Percentiles rank a stretch among this genome's conserved stretches.
phyloP scores from a whole-genome alignment of 2,113 vertebrate genomes.

The Anseranas semipalmata region DNA sequence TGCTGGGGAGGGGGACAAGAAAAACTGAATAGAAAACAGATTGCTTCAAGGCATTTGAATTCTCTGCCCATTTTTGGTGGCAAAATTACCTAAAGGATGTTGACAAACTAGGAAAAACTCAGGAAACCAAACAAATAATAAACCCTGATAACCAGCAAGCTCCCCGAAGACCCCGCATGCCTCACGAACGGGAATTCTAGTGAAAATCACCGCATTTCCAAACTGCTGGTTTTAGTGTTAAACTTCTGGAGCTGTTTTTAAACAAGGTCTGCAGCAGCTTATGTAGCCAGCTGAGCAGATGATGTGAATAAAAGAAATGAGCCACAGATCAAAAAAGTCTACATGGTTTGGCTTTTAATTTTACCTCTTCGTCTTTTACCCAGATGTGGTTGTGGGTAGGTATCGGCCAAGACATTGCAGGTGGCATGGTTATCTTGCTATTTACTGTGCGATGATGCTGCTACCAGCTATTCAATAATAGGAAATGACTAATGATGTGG shows the following conservation, averaged over 20 bases:
- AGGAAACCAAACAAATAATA: not conserved
- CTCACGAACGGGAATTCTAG: conserved; percentile 35
- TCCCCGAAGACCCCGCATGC: not conserved
- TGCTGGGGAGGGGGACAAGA: not conserved
- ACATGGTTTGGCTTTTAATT: conserved; percentile 64
- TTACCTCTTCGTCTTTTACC: conserved; percentile 67
- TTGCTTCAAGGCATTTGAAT: not conserved
- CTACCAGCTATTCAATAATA: conserved; percentile 80
- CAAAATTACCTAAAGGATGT: not conserved
- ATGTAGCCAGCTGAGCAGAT: conserved; percentile 75
- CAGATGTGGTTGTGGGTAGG: conserved; percentile 75
- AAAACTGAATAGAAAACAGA: conserved; percentile 28
- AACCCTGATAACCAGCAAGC: conserved; percentile 6
- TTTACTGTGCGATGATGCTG: conserved; percentile 60
- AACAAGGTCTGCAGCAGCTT: conserved; percentile 56
- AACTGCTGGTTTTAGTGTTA: conserved; percentile 8
- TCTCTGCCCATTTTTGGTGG: conserved; percentile 27
- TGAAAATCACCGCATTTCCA: conserved; percentile 43
- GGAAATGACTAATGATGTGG: conserved; percentile 85
- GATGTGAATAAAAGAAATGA: conserved; percentile 78
- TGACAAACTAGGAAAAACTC: conserved; percentile 8
- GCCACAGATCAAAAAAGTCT: conserved; percentile 75
- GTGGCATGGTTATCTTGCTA: conserved; percentile 72
- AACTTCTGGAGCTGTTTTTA: conserved; percentile 47
- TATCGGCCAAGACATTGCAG: conserved; percentile 63